Evolutionary conservation across 1,140 invertebrate genomes (phyloP), one percentile per base, ranked within the genome.

Genomic region (Nilaparvata lugens): DNA sequence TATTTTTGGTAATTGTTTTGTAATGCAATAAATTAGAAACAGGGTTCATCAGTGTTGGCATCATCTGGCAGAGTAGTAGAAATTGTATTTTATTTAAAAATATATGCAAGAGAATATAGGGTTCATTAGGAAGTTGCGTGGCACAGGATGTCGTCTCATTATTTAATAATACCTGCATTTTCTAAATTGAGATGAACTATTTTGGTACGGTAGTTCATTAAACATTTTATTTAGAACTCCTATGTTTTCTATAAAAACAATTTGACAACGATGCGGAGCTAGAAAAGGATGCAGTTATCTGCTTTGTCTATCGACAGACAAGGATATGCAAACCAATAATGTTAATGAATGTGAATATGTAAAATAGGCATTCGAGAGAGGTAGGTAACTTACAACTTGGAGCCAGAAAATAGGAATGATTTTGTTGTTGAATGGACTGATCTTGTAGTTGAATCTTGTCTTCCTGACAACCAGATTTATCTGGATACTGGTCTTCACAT

Each of bases 381-480:
- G 38, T 40, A 45, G 19, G 23, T 16, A 61, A 73, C 75, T 77
- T 70, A 84, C 79, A 68, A 87, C 70, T 71, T 85, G 81, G 0
- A 79, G 70, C 81, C 85, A 86, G 4, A 84, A 78, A 13, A 88
- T 69, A 0, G 87, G 86, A 28, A 89, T 48, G 0, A 79, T 76
- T 21, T 84, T 67, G 53, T 78, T 74, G 62, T 83, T 81, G 66
- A 87, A 87, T 13, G 73, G 71, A 2, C 65, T 69, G 21, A 82
- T 76, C 42, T 74, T 70, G 0, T 67, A 63, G 66, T 82, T 85
- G 56, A 78, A 81, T 13, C 64, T 73, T 0, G 81, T 78, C 7
- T 81, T 68, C 4, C 77, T 71, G 64, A 87, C 76, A 2, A 84
- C 72, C n/a, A 87, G 71, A 70, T 86, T 89, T 28, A 83, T 76